phyloP scores from a whole-genome alignment of 2,113 vertebrate genomes.

The Silurus meridionalis region DNA sequence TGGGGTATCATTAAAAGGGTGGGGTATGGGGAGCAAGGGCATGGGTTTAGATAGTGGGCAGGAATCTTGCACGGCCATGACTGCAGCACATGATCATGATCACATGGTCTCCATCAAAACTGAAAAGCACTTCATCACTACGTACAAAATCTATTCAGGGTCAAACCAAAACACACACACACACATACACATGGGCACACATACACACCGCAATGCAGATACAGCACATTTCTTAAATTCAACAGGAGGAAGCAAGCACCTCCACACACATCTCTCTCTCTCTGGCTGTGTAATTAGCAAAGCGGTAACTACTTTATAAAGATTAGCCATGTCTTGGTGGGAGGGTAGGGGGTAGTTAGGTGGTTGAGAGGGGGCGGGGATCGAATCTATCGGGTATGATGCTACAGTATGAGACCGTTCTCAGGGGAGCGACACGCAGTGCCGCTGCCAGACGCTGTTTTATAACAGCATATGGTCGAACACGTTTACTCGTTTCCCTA shows the following conservation, averaged over 20 bases:
- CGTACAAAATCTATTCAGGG: conserved; percentile 62
- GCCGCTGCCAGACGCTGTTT: conserved; percentile 69
- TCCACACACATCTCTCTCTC: background rate
- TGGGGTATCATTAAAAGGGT: too few relatives aligned
- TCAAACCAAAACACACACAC: conserved; percentile 14
- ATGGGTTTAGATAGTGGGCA: too few relatives aligned
- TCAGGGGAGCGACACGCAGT: conserved; percentile 38
- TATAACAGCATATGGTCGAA: conserved; percentile 75
- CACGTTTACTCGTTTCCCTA: conserved; percentile 59
- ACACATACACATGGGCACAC: background rate
- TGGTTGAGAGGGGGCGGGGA: background rate
- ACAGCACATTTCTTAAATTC: conserved; percentile 37
- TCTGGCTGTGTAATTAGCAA: conserved; percentile 55
- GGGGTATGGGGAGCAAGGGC: too few relatives aligned
- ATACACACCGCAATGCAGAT: conserved; percentile 28
- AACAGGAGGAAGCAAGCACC: background rate
- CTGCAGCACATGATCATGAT: too few relatives aligned
- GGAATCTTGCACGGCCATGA: too few relatives aligned
- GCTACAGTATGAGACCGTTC: conserved; percentile 63
- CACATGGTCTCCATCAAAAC: background rate
- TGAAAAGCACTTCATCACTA: conserved; percentile 62
- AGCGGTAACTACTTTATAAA: conserved; percentile 70
- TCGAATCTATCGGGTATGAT: conserved; percentile 56
- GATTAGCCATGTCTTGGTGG: conserved; percentile 66
- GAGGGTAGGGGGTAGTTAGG: conserved; percentile 8